Evolutionary conservation across 92 coral and sea anemone species (phyloP), one percentile per base, ranked within the genome.

Genomic region (Actinernus sp.): DNA sequence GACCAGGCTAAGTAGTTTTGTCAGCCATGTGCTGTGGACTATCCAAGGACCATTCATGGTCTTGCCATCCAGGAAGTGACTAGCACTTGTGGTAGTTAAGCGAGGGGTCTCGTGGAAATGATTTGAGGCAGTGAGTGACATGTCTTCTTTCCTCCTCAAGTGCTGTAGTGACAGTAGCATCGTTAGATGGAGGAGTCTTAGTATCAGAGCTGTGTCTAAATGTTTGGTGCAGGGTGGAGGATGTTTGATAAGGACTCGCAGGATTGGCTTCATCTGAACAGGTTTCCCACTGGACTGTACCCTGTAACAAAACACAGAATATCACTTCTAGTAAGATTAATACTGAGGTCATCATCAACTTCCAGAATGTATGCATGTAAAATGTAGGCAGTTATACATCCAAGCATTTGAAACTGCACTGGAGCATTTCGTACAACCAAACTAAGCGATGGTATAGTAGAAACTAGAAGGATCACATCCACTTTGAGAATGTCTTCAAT

Each of bases 1-100:
- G 2, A 77, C 37, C 31, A 84, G 48, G 55, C 70, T 31, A 20
- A 84, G 75, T 2, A 84, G 71, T 68, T 76, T 81, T 9, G 82
- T 55, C 12, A 84, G 77, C 90, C 90, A 84, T 14, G 79, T 58
- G 41, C 90, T 84, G 55, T 84, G 65, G 31, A 76, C 85, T 3
- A 70, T 70, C 78, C 66, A 70, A 1, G 78, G 78, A 9, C 63
- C 78, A 43, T 54, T 58, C 20, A 28, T 3, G 27, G 56, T 25
- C 25, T 70, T 70, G 7, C 56, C 53, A n/a, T 70, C 78, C 45
- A 55, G 39, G 27, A 31, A 46, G 18, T 60, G 58, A 24, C 70
- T 7, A 3, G 59, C 32, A 25, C 31, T 52, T 11, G 80, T 31
- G 6, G 61, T 73, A 13, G 68, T 73, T 29, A 61, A 53, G 9